phyloP scores from a whole-genome alignment of 1,140 invertebrate genomes.

The Forficula auricularia region DNA sequence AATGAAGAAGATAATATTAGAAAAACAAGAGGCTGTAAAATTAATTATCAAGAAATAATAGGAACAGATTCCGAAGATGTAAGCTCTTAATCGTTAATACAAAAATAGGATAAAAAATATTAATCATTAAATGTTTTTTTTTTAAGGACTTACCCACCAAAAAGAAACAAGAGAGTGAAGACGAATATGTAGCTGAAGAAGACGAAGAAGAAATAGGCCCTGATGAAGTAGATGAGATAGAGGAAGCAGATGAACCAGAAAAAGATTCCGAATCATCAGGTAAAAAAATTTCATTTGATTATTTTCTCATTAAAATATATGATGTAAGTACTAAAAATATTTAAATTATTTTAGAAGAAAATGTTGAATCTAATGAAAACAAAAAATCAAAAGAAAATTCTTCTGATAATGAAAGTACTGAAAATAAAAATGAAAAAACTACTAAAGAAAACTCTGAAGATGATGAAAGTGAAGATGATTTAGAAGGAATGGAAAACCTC shows the following conservation, averaged over 20 bases:
- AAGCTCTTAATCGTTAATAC: conserved; percentile 15
- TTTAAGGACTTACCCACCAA: conserved; percentile 22
- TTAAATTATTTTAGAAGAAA: conserved; percentile 23
- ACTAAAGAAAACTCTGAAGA: too few species aligned
- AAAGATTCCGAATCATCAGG: conserved; percentile 10
- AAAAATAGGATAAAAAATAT: not conserved
- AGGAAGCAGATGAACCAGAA: conserved; percentile 10
- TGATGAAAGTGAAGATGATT: too few species aligned
- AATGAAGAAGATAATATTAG: conserved; percentile 31
- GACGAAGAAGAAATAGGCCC: conserved; percentile 8
- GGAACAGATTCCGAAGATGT: conserved; percentile 48
- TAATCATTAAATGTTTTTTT: conserved; percentile 10
- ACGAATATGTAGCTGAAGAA: conserved; percentile 29
- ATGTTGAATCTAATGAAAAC: conserved; percentile 16
- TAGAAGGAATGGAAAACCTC: too few species aligned
- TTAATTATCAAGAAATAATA: conserved; percentile 48
- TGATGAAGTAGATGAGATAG: conserved; percentile 4
- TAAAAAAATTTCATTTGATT: not conserved
- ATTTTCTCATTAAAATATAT: not conserved
- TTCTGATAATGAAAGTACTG: too few species aligned
- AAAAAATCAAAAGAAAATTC: too few species aligned
- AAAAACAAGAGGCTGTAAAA: conserved; percentile 46
- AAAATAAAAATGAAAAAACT: too few species aligned
- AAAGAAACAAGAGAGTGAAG: conserved; percentile 30
- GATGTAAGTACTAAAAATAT: not conserved